Base-by-base conservation (phyloP, 1,140 invertebrate genomes). In the Dufourea novaeangliae region DNA sequence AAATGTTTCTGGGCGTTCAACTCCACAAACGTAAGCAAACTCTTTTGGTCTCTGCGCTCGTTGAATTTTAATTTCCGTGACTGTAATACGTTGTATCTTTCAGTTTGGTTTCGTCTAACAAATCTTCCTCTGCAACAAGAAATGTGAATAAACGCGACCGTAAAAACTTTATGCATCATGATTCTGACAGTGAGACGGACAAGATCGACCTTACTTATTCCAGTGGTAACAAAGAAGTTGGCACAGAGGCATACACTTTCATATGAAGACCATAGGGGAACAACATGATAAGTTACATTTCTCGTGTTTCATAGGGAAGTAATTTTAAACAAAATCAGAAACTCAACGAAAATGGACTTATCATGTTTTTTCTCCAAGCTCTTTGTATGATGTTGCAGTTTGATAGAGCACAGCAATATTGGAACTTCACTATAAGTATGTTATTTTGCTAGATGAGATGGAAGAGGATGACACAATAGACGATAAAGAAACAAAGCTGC, bases 341-440 rank as follows among this genome's bases (percentile, higher is more conserved):
- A n/a, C n/a, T n/a, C n/a, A n/a, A n/a, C n/a, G n/a, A n/a, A n/a
- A n/a, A n/a, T n/a, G n/a, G n/a, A n/a, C n/a, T n/a, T n/a, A n/a
- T n/a, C n/a, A n/a, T n/a, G n/a, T n/a, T n/a, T n/a, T n/a, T n/a
- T n/a, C n/a, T n/a, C n/a, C n/a, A n/a, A n/a, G n/a, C n/a, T n/a
- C n/a, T 29, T 67, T 74, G 52, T 29, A 22, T 27, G 75, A 68
- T 77, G 69, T 52, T 25, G 1, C 20, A 37, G 25, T 57, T 50
- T 22, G n/a, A 32, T 50, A 5, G 4, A 50, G 1, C 2, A 8
- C 4, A 11, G 6, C n/a, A n/a, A n/a, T 6, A 52, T 52, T 27
- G 6, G 3, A 29, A 0, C 37, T 29, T 52, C 14, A 27, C 0
- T 25, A 8, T 69, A 0, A 46, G 3, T 37, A 1, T 67, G 22